Conservation (phyloP, 1,140 invertebrate species). For the Caenorhabditis latens region DNA sequence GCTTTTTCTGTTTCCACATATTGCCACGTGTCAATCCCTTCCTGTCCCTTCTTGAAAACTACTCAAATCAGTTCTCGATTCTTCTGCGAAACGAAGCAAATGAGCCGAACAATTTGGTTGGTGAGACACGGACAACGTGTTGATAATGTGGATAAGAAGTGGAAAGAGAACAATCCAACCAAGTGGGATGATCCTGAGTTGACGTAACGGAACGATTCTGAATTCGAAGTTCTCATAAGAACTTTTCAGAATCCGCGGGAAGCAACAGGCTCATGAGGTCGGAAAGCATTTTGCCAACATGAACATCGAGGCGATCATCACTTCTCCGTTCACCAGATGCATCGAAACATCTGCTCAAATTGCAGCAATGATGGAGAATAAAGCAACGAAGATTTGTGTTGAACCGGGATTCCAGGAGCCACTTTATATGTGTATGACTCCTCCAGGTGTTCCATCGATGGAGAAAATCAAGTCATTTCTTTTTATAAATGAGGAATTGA, state of each 20-base stretch:
- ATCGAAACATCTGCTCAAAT: constrained; percentile 53
- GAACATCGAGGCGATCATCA: constrained; percentile 54
- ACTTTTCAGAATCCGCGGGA: constrained; percentile 69
- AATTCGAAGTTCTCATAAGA: neutral
- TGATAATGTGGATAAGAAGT: constrained; percentile 72
- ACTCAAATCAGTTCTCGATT: neutral
- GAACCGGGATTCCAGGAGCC: constrained; percentile 39
- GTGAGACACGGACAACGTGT: constrained; percentile 74
- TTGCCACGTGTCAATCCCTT: neutral
- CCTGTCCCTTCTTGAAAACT: neutral
- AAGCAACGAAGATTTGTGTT: constrained; percentile 64
- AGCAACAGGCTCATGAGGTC: constrained; percentile 70
- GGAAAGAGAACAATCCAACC: constrained; percentile 67
- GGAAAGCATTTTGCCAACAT: constrained; percentile 64
- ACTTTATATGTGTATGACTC: neutral
- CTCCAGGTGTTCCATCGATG: constrained; percentile 35
- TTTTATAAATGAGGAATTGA: neutral
- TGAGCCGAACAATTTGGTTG: constrained; percentile 70
- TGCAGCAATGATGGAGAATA: neutral
- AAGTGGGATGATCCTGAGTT: constrained; percentile 72
- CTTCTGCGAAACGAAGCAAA: neutral
- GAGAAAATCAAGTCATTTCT: constrained; percentile 45
- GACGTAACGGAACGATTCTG: constrained; percentile 66
- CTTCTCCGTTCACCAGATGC: constrained; percentile 58
- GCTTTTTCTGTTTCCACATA: no score